Evolutionary conservation across 2,797 vertebrate genomes (phyloP), one percentile per base, ranked within the genome.

Genomic region (Nyctalus aviator): DNA sequence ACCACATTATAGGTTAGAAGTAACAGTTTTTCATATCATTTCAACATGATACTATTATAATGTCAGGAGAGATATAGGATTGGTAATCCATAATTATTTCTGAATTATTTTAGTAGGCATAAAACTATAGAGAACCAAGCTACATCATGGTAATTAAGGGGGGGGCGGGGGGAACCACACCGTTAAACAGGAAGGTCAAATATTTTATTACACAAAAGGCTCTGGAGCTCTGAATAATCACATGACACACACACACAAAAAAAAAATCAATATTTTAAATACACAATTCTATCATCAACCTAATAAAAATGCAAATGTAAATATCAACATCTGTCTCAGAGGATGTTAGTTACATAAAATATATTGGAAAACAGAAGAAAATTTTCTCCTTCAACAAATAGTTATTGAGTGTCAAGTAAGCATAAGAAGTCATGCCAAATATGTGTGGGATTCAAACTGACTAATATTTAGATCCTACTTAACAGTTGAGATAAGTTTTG

Each of bases 221-320:
- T 93, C 64, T 75, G 35, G 13, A 92, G n/a, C 41, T 73, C 44
- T 15, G 81, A 85, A 88, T 82, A 41, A 86, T 94, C 68, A 81
- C 23, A 44, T 64, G 86, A 25, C 21, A 93, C n/a, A 72, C 20
- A 91, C 59, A 53, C 48, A 50, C 46, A 46, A 6, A 48, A 2
- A 59, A 30, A 89, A 93, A 84, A 88, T 91, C 48, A 84, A 64
- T 94, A 92, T 88, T 96, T 97, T 93, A 96, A 87, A 91, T 89
- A 77, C 4, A 91, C 21, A 82, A 6, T 84, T 72, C 44, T 73
- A 72, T 88, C 55, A 71, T 71, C 37, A 66, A 64, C 44, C 41
- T 91, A 90, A 91, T 53, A 71, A 91, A 95, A 95, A 91, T 64
- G 6, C 18, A 94, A 82, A 79, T 71, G 87, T 41, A 93, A 92